Conservation (phyloP, 1,140 invertebrate genomes). For the Neodiprion lecontei region DNA sequence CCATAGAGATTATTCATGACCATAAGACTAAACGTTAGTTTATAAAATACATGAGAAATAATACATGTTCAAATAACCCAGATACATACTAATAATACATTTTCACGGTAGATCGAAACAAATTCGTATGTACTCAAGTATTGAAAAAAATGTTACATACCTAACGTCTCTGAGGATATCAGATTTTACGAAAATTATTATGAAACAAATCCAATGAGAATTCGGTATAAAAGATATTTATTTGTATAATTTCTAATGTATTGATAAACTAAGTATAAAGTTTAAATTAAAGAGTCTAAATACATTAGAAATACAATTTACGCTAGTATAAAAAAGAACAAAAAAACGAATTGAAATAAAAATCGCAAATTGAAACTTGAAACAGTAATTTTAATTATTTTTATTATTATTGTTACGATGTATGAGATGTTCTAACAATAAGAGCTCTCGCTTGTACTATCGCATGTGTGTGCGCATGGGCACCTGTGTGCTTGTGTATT, state of each 20-base stretch:
- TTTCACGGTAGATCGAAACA: not conserved
- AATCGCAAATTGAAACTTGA: conserved; percentile 40
- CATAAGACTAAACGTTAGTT: conserved; percentile 41
- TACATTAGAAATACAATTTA: conserved; percentile 40
- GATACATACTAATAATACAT: conserved; percentile 23
- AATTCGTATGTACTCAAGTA: not conserved
- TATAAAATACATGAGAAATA: conserved; percentile 37
- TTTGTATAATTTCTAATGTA: conserved; percentile 4
- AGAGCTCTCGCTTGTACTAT: conserved; percentile 55
- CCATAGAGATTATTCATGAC: conserved; percentile 37
- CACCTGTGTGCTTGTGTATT: conserved; percentile 53
- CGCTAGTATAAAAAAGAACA: conserved; percentile 38
- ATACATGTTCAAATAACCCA: conserved; percentile 18
- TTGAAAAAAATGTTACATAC: too few species aligned
- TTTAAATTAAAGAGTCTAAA: conserved; percentile 36
- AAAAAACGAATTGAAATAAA: conserved; percentile 41
- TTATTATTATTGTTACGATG: not conserved
- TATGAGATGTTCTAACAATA: conserved; percentile 39
- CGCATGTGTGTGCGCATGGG: conserved; percentile 55
- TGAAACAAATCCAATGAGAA: not conserved
- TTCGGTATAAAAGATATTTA: not conserved
- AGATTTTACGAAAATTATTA: not conserved
- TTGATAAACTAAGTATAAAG: not conserved
- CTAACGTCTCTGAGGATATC: too few species aligned
- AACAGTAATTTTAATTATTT: conserved; percentile 33